Evolutionary conservation across 2,113 vertebrate species (phyloP).

Genomic region (Pygoscelis adeliae): DNA sequence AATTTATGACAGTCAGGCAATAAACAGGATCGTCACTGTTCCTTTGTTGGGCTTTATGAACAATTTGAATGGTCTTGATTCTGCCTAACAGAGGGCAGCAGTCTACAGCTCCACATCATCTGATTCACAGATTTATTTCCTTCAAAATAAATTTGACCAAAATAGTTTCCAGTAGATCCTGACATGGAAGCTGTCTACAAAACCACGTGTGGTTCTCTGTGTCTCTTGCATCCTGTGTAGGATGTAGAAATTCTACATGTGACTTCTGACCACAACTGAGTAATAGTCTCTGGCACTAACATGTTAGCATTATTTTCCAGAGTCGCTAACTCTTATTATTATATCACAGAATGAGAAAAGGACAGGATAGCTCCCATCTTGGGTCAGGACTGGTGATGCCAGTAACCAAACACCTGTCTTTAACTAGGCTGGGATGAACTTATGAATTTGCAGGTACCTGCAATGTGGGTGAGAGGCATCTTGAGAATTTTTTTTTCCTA

Average conservation of each 20-base stretch:
- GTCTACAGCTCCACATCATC: not conserved
- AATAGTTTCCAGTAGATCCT: not conserved
- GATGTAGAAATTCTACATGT: not conserved
- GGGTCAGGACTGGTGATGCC: not conserved
- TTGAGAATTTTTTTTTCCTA: not conserved
- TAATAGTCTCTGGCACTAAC: conserved; percentile 43
- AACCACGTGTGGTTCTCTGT: not conserved
- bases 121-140: not conserved
- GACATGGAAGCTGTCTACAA: not conserved
- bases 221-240: not conserved
- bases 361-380: conserved; percentile 16
- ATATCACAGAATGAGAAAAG: not conserved
- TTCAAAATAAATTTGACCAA: not conserved
- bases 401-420: not conserved
- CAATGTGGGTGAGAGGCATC: not conserved
- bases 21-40: not conserved
- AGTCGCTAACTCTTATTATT: conserved; percentile 11
- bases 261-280: conserved; percentile 16
- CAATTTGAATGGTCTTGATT: not conserved
- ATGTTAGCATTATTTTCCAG: not conserved
- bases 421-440: not conserved
- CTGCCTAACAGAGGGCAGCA: not conserved
- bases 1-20: not conserved
- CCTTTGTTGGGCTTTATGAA: not conserved
- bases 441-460: not conserved